Base-by-base conservation (phyloP, 2,888 invertebrate species). In the Drosophila incognita region DNA sequence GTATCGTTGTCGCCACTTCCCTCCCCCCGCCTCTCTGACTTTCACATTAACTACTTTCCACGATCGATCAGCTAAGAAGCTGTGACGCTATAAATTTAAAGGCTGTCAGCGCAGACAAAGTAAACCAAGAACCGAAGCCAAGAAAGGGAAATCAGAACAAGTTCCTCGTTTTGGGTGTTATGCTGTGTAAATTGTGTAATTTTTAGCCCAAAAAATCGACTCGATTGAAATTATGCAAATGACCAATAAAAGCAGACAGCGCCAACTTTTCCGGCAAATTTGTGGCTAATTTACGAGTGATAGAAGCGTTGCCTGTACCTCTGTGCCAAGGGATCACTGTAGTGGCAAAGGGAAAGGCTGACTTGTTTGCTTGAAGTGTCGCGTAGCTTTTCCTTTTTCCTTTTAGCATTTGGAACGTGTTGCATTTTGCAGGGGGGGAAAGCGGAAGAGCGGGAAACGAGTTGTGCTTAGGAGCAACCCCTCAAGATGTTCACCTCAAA, bases 211-310 rank as follows among this genome's bases (percentile, higher is more conserved):
- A 82, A 82, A 29, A 36, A 18, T 42, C 21, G 21, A 21, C 56
- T 51, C 51, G 51, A 70, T 69, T 24, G 35, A 58, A 68, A 73
- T 77, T 76, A 76, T 71, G 79, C 63, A 71, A 80, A 66, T 73
- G 51, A 33, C 38, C 74, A 59, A 68, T 74, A 71, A 59, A 65
- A 64, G 2, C 60, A 29, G 57, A 21, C 60, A 61, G 56, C 67
- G 69, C 74, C 69, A 83, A 75, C 54, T 86, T 87, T 83, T 78
- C 77, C 89, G 87, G 79, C 83, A 89, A 89, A 89, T 89, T 89
- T 89, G 90, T 82, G 89, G 90, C 89, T 89, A 89, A 89, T 90
- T 89, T 90, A 89, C 79, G 87, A 83, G 69, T 72, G 36, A 38
- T 40, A 21, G 36, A 29, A 38, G 48, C 29, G 53, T 63, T 58